A percentile compares a stretch with the other conserved stretches of the same genome.
These are phyloP conservation scores for Drosophila kepulauana DNA, from an alignment of 1,140 invertebrate genomes.

Conservation along the genomic window DNA sequence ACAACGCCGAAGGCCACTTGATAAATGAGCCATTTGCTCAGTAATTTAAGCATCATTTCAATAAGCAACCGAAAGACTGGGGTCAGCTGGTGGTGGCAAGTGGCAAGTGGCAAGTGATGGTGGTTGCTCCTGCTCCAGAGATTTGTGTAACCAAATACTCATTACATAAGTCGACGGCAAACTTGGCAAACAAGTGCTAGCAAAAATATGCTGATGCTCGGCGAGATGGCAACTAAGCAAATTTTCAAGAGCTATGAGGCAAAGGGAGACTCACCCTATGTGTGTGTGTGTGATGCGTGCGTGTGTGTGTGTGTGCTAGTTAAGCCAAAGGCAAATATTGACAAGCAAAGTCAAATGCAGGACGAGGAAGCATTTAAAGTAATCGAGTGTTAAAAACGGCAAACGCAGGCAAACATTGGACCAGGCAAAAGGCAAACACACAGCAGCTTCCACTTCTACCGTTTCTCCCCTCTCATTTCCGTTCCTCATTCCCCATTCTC, in stretches of 20 bases:
- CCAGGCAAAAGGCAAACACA: conserved; percentile 54
- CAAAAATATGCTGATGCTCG: conserved; percentile 72
- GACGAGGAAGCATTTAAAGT: conserved; percentile 72
- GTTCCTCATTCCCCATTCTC: conserved; percentile 3
- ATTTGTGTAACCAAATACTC: conserved; percentile 82
- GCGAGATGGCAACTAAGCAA: conserved; percentile 48
- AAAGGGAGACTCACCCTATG: background rate
- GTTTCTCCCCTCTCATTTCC: background rate
- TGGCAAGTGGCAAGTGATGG: conserved; percentile 12
- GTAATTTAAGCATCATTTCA: conserved; percentile 81
- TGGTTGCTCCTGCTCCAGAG: conserved; percentile 28
- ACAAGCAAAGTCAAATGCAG: conserved; percentile 68
- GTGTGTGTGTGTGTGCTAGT: conserved; percentile 63
- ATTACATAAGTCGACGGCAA: conserved; percentile 71
- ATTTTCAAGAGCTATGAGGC: conserved; percentile 39
- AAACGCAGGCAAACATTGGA: conserved; percentile 78
- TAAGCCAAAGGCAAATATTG: conserved; percentile 76
- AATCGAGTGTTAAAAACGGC: conserved; percentile 83
- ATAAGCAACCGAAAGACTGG: conserved; percentile 35
- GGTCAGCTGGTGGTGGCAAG: conserved; percentile 34
- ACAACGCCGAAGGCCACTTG: conserved; percentile 52
- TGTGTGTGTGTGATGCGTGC: conserved; percentile 14
- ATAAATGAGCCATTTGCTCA: conserved; percentile 82
- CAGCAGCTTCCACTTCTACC: background rate
- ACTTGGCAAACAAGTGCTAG: conserved; percentile 50